Conservation (phyloP, 2,797 vertebrate genomes). For the Rhabdomys pumilio region DNA sequence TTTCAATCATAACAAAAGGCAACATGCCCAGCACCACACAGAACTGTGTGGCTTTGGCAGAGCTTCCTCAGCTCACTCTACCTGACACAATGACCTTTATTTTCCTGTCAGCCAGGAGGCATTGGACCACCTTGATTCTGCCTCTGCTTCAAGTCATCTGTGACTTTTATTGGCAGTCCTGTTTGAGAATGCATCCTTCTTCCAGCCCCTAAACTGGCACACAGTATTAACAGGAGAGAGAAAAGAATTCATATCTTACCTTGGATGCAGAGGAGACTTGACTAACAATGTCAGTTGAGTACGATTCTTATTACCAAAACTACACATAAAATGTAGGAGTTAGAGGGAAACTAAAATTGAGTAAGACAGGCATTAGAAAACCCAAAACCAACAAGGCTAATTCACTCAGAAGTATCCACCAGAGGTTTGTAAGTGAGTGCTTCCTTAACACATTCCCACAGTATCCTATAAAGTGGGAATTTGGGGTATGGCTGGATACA, state of each 20-base stretch:
- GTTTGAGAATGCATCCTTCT: background rate
- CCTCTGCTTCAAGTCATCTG: background rate
- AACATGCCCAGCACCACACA: background rate
- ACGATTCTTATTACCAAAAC: slow-evolving; percentile 70
- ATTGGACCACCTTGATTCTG: background rate
- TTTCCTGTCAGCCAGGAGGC: background rate
- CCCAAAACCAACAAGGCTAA: background rate
- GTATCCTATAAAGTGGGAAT: background rate
- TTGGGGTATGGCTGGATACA: slow-evolving; percentile 11
- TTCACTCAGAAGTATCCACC: slow-evolving; percentile 22
- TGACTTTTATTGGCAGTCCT: background rate
- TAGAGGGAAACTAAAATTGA: slow-evolving; percentile 71
- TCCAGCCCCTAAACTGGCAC: background rate
- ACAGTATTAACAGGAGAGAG: background rate
- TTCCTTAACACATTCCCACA: background rate
- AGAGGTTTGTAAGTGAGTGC: background rate
- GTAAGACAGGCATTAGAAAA: slow-evolving; percentile 49
- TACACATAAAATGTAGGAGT: slow-evolving; percentile 52
- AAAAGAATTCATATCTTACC: slow-evolving; percentile 33
- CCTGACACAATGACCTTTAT: background rate
- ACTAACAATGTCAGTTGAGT: slow-evolving; percentile 15
- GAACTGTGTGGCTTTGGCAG: background rate
- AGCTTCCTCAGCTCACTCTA: background rate
- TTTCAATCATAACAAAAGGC: background rate
- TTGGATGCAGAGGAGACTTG: slow-evolving; percentile 21